Base-by-base conservation (phyloP, 2,888 invertebrate species). In the Cylindroiulus punctatus region DNA sequence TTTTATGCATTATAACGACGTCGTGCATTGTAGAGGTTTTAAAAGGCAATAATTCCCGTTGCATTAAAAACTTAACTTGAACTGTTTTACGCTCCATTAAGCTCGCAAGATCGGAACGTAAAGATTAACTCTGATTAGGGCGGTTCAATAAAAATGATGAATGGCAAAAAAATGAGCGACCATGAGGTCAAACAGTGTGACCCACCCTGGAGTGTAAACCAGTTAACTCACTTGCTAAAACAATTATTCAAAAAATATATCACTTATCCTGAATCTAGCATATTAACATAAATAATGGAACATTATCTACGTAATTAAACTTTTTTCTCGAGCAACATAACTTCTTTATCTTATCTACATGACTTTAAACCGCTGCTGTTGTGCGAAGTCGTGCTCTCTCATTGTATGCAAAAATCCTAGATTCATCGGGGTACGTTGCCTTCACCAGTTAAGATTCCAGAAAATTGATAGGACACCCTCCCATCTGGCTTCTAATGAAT, bases 351-450 rank as follows among this genome's bases (percentile, higher is more conserved):
- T 76, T 76, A 76, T 76, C 76, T 76, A 12, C 17, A 76, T 17
- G 76, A 76, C 30, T 76, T 76, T 76, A 76, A 76, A 76, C 76
- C 32, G 76, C 76, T 76, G 76, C 76, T 76, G 76, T 76, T 76
- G 76, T 32, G 30, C 26, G 76, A 76, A 76, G 4, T 76, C 76
- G 76, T 76, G 76, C 76, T 26, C 76, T 76, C 10, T 14, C 30
- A 76, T 76, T 76, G 76, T 76, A 76, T 76, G 76, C 0, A 76
- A 76, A 76, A 76, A 76, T 76, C 30, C 0, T 30, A 76, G 76
- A 76, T 76, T 76, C 30, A 76, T 76, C 30, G 30, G 76, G 76
- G 76, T 76, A 76, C 76, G 76, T 76, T 76, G 76, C 76, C 76
- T 76, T 32, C 76, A 76, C 26, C 76, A 76, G 76, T 76, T 76